Evolutionary conservation across 2,888 invertebrate species (phyloP).

Genomic region (Melanostoma mellinum): DNA sequence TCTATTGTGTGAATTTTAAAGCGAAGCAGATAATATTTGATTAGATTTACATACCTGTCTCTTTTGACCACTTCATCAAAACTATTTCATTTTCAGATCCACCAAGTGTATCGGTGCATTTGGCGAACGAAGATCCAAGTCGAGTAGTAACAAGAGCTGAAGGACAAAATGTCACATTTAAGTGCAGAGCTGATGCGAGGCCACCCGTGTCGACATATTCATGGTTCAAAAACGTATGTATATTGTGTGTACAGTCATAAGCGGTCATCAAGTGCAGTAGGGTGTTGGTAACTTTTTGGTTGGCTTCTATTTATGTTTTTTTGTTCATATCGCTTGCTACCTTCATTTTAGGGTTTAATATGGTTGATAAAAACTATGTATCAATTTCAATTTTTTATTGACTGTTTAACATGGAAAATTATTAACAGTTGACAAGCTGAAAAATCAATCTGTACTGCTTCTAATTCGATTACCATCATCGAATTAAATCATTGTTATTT

Average conservation of each 20-base stretch:
- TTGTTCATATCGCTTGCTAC: not conserved
- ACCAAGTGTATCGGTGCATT: slow-evolving; percentile 88
- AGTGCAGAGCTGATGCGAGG: slow-evolving; percentile 90
- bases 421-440: too few relatives aligned
- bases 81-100: slow-evolving; percentile 85
- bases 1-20: slow-evolving; percentile 3
- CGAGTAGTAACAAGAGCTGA: slow-evolving; percentile 85
- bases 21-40: not conserved
- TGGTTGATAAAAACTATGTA: too few relatives aligned
- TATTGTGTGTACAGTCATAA: slow-evolving; percentile 24
- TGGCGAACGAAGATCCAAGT: slow-evolving; percentile 86
- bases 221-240: slow-evolving; percentile 92
- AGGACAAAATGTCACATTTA: slow-evolving; percentile 89
- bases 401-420: too few relatives aligned
- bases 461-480: too few relatives aligned
- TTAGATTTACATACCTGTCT: slow-evolving; percentile 14
- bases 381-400: too few relatives aligned
- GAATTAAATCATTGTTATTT: too few relatives aligned
- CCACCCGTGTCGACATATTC: slow-evolving; percentile 89
- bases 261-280: not conserved
- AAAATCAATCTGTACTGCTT: too few relatives aligned
- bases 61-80: slow-evolving; percentile 43
- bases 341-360: not conserved
- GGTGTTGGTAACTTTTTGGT: too few relatives aligned
- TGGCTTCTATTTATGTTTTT: too few relatives aligned